Evolutionary conservation across 2,888 invertebrate genomes (phyloP), one percentile per base, ranked within the genome.

Genomic region (Ectropis crepuscularia): DNA sequence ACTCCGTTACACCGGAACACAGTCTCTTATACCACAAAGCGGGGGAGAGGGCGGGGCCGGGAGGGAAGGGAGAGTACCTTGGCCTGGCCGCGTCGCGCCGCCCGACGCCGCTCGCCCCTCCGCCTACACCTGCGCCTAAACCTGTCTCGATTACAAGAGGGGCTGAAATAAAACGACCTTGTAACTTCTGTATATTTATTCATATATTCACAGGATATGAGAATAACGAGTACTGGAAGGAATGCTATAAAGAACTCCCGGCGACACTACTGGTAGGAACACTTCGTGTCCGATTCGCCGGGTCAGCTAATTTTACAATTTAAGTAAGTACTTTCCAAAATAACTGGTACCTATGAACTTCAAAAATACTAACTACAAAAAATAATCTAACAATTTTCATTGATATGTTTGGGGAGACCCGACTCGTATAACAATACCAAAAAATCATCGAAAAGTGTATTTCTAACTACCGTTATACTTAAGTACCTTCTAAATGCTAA

Each of bases 131-230:
- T 51, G 67, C 61, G 58, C 62, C 58, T 57, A 51, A 67, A 65
- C 62, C 69, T 68, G 63, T 53, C 11, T 36, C 51, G 37, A 61
- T 71, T 70, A 72, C 43, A 67, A 64, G 62, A 59, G 67, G 79
- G 79, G 73, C 74, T 74, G 76, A 86, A 86, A 87, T 86, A 72
- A 87, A 87, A 87, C 85, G 70, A 86, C 63, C 57, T 53, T 74
- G 72, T 75, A 80, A 83, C 79, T 79, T 76, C 77, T 82, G 75
- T 83, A 81, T 74, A 80, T 85, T 84, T 85, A 84, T 83, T 85
- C 65, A 68, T 65, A 57, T 53, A 63, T 60, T 55, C 64, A 69
- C 54, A 50, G 55, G 61, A 62, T 61, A 67, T 62, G 70, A 64
- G 39, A 53, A 46, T 69, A 65, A 55, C 67, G 65, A 59, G 41